phyloP scores from a whole-genome alignment of 2,888 invertebrate species.

The Ctenicera cuprea region DNA sequence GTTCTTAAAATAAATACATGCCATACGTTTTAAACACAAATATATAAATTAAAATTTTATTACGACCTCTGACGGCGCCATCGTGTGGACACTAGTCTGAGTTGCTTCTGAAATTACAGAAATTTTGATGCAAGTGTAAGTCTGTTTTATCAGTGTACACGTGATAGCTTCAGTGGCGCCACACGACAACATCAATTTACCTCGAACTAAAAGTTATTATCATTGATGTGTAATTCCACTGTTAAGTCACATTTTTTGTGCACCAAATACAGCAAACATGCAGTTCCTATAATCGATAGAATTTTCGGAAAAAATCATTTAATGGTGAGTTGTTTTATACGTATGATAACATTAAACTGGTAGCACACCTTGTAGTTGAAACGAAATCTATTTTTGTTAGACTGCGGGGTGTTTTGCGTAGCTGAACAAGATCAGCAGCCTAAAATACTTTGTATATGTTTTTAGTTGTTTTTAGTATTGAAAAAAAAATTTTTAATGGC shows the following conservation, averaged over 20 bases:
- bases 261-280: slow-evolving; percentile 18
- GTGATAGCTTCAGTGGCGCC: slow-evolving; percentile 32
- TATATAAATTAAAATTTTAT: too few species aligned
- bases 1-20: too few species aligned
- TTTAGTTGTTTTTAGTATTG: not conserved
- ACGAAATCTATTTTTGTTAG: slow-evolving; percentile 11
- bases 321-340: not conserved
- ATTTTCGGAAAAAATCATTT: not conserved
- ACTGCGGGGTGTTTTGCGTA: slow-evolving; percentile 23
- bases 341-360: not conserved
- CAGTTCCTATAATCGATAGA: not conserved
- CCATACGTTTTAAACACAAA: too few species aligned
- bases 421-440: not conserved
- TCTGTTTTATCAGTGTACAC: slow-evolving; percentile 13
- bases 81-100: too few species aligned
- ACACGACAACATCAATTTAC: slow-evolving; percentile 44
- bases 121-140: too few species aligned
- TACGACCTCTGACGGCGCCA: too few species aligned
- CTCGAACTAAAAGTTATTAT: slow-evolving; percentile 43
- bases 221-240: slow-evolving; percentile 40
- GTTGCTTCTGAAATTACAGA: too few species aligned
- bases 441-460: not conserved
- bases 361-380: not conserved
- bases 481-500: not conserved
- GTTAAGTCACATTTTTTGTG: slow-evolving; percentile 39